These are phyloP conservation scores for Ctenopoma kingsleyae DNA, from an alignment of 2,797 vertebrate species.

Conservation along the genomic window DNA sequence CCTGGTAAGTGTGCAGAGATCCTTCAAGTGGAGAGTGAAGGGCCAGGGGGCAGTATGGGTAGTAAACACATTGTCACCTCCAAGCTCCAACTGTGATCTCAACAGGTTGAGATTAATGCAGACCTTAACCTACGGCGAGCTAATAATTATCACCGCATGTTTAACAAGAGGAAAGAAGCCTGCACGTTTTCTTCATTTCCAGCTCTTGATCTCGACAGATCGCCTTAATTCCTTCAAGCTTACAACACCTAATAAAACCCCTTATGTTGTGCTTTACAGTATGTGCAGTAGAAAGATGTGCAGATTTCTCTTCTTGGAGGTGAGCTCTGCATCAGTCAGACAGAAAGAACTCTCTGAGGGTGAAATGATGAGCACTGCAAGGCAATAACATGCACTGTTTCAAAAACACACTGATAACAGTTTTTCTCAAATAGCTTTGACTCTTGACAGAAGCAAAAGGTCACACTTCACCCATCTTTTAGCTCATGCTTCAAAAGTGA, in stretches of 20 bases:
- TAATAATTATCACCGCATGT: slow-evolving; percentile 38
- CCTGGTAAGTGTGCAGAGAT: neutral
- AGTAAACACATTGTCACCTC: slow-evolving; percentile 17
- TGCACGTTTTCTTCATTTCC: slow-evolving; percentile 20
- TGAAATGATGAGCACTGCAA: too few species aligned
- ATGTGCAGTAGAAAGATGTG: neutral
- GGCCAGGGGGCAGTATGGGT: neutral
- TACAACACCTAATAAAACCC: slow-evolving; percentile 37
- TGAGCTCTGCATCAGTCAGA: neutral
- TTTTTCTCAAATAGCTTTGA: too few species aligned
- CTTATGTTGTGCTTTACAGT: neutral
- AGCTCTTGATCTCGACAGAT: slow-evolving; percentile 16
- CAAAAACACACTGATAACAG: too few species aligned
- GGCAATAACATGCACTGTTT: too few species aligned
- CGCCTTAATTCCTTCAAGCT: slow-evolving; percentile 14
- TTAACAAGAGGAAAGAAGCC: slow-evolving; percentile 27
- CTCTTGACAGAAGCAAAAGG: too few species aligned
- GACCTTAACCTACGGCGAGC: neutral
- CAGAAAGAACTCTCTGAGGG: too few species aligned
- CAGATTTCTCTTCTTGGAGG: neutral
- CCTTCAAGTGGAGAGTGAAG: too few species aligned
- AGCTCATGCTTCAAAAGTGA: too few species aligned
- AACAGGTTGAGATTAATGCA: slow-evolving; percentile 15
- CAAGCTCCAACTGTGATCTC: slow-evolving; percentile 10
- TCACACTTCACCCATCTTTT: too few species aligned